phyloP scores from a whole-genome alignment of 2,797 vertebrate genomes.

The Rhyacichthys aspro region DNA sequence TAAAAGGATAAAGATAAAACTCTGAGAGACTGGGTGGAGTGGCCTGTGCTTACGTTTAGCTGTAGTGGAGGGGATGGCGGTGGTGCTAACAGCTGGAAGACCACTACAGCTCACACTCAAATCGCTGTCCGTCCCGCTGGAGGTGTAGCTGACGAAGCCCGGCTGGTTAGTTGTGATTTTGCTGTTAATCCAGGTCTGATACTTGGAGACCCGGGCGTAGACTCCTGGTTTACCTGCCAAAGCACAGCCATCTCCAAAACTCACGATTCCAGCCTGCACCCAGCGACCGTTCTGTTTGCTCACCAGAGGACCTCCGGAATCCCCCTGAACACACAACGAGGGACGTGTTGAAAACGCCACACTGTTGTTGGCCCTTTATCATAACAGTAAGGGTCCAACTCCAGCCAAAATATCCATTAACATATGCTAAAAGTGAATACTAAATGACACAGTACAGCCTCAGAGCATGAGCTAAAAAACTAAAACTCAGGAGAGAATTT shows the following conservation, averaged over 20 bases:
- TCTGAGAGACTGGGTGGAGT: background rate
- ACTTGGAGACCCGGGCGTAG: slow-evolving; percentile 63
- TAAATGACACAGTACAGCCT: too few species aligned
- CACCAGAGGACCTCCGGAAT: slow-evolving; percentile 69
- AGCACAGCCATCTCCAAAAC: slow-evolving; percentile 55
- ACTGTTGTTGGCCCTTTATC: too few species aligned
- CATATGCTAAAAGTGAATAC: too few species aligned
- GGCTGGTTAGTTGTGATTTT: slow-evolving; percentile 19
- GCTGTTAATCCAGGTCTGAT: slow-evolving; percentile 62
- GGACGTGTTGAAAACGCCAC: too few species aligned
- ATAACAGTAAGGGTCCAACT: too few species aligned
- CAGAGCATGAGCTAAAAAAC: too few species aligned
- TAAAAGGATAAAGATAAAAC: too few species aligned
- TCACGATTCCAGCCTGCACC: slow-evolving; percentile 61
- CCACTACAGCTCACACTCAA: slow-evolving; percentile 27
- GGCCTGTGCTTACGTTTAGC: background rate
- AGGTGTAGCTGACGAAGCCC: slow-evolving; percentile 44
- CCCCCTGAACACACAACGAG: slow-evolving; percentile 42
- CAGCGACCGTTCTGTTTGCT: slow-evolving; percentile 37
- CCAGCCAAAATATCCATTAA: too few species aligned
- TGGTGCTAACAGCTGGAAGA: slow-evolving; percentile 10
- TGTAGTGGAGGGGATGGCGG: background rate
- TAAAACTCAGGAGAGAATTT: too few species aligned
- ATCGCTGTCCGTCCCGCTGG: slow-evolving; percentile 60
- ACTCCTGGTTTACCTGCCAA: slow-evolving; percentile 34